Base-by-base conservation (phyloP, 1,140 invertebrate genomes). In the Drosophila insularis region DNA sequence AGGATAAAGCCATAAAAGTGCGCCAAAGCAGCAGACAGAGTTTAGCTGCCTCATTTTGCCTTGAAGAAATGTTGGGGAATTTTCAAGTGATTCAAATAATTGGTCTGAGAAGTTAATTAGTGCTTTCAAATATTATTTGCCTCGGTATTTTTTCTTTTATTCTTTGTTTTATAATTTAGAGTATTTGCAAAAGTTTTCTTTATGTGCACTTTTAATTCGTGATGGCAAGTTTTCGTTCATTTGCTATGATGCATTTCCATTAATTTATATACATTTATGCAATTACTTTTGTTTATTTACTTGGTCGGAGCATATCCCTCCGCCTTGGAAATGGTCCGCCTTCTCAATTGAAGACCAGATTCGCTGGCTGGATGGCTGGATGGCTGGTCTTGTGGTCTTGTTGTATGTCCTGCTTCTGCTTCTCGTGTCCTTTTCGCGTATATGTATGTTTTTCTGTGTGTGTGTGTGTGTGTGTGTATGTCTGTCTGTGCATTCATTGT, bases 211-310 rank as follows among this genome's bases (percentile, higher is more conserved):
- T 86, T 82, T 79, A 86, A 79, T 86, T 87, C 40, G 78, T 72
- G 75, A 60, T 43, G 19, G 74, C 74, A 69, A 73, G 72, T 60
- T 59, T 63, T 68, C 61, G 50, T 70, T 68, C 62, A 72, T 81
- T 81, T 86, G 78, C 74, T 71, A 75, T 85, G 78, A 86, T 81
- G 82, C 79, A 79, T 86, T 86, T 81, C 82, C 81, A 86, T 86
- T 87, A 87, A 87, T 86, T 87, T 67, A 87, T 89, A 87, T 86
- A 89, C 82, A 86, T 86, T 86, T 89, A 86, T 89, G 82, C 82
- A 87, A 86, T 86, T 86, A 89, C 79, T 86, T 87, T 86, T 86
- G 82, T 86, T 86, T 86, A 86, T 86, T 86, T 80, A 86, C 82
- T 87, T 76, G 81, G 64, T 74, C 81, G 27, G 4, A 27, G 68